phyloP scores from a whole-genome alignment of 2,888 invertebrate genomes.

The Allophyes oxyacanthae region DNA sequence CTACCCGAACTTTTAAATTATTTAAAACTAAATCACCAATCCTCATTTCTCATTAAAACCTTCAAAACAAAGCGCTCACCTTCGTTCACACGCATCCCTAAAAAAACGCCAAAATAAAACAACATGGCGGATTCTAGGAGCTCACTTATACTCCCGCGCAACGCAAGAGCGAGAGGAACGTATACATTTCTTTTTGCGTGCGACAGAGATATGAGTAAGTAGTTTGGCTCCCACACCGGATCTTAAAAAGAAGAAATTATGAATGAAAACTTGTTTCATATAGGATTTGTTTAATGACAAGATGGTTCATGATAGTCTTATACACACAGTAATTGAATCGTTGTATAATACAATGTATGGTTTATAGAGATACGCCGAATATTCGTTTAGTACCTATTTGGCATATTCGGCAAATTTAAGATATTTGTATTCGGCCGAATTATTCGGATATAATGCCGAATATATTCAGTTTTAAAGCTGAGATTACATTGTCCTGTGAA shows the following conservation, averaged over 20 bases:
- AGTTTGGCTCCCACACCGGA: conserved; percentile 73
- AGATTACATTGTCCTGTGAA: too few relatives aligned
- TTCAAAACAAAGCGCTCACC: conserved; percentile 35
- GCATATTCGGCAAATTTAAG: too few relatives aligned
- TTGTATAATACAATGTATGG: not conserved
- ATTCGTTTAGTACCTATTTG: too few relatives aligned
- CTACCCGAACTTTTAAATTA: too few relatives aligned
- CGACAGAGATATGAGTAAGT: conserved; percentile 22
- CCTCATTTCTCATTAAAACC: not conserved
- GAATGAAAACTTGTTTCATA: conserved; percentile 54
- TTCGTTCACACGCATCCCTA: conserved; percentile 45
- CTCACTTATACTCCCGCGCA: conserved; percentile 54
- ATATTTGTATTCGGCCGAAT: too few relatives aligned
- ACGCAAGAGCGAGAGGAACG: conserved; percentile 40
- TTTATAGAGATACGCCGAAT: too few relatives aligned
- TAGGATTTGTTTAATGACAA: conserved; percentile 32
- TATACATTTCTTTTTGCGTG: not conserved
- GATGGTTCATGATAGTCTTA: conserved; percentile 27
- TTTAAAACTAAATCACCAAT: not conserved
- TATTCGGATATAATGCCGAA: too few relatives aligned
- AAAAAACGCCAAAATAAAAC: conserved; percentile 51
- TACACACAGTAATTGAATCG: conserved; percentile 3
- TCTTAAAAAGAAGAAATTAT: conserved; percentile 65
- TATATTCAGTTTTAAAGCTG: too few relatives aligned
- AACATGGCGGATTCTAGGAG: conserved; percentile 49